Evolutionary conservation across 2,113 vertebrate species (phyloP).

Genomic region (Pao palembangensis): DNA sequence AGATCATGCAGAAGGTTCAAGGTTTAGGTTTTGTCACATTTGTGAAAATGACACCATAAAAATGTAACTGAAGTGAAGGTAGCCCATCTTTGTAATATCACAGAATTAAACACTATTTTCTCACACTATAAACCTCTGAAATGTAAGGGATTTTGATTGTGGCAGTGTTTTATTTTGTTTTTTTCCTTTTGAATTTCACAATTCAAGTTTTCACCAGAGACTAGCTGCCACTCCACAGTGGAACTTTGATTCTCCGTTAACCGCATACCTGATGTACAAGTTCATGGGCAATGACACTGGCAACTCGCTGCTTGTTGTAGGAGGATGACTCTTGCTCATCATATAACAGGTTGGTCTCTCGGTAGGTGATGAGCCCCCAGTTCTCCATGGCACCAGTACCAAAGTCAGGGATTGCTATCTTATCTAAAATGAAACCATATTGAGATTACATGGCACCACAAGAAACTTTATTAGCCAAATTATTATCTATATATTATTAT

Average conservation of each 20-base stretch:
- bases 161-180: no score
- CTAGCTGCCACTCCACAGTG: no score
- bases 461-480: not conserved
- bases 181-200: no score
- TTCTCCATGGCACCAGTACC: conserved; percentile 99
- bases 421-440: conserved; percentile 73
- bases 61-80: not conserved
- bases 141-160: no score
- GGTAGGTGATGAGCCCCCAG: conserved; percentile 96
- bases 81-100: no score
- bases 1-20: not conserved
- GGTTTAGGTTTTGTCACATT: not conserved
- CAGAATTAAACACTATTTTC: no score
- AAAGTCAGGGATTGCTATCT: conserved; percentile 98
- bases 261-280: conserved; percentile 92
- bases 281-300: conserved; percentile 88
- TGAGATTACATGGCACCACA: not conserved
- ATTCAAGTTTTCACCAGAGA: no score
- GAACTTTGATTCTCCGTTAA: no score
- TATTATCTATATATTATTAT: not conserved
- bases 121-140: no score
- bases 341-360: conserved; percentile 92
- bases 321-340: conserved; percentile 84
- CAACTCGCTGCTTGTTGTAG: conserved; percentile 88
- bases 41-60: not conserved